Base-by-base conservation (phyloP, 2,797 vertebrate genomes). In the Phalloptychus januarius region DNA sequence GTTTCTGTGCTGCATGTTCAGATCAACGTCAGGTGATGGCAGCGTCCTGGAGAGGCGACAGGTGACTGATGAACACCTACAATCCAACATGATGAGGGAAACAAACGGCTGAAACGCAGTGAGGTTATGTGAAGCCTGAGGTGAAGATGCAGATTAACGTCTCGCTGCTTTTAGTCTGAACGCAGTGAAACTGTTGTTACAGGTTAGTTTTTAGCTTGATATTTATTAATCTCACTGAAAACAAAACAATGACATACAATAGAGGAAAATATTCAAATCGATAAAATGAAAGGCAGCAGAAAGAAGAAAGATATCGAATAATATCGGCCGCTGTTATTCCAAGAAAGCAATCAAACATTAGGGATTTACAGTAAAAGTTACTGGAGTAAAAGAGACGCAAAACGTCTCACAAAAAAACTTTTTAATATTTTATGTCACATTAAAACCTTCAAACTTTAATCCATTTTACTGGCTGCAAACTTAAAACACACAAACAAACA, bases 11-110 rank as follows among this genome's bases (percentile, higher is more conserved):
- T 48, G 71, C 46, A 5, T 44, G 67, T 28, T 44, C 25, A 65
- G 1, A 42, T 13, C 13, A 93, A 92, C 86, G 69, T 79, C 23
- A 70, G 83, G 61, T 85, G 87, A 84, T 28, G 75, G 87, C 6
- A 54, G 44, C 72, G 72, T 86, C 86, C 81, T 73, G 84, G 79
- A 33, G 79, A 76, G 85, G 89, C 83, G 86, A 79, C 71, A 70
- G 2, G 36, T 83, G 77, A 82, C 10, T 58, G 58, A 25, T 31
- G 44, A 36, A 83, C 78, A 70, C 25, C 33, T 16, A 78, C 54
- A 38, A 87, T 65, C 84, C 86, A 84, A 44, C 83, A 83, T 77
- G 88, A 79, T 10, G 5, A 82, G 84, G 82, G 77, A 79, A 31
- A 78, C 67, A 85, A 72, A 80, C 71, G 74, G 28, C 25, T 5